Evolutionary conservation across 2,888 invertebrate genomes (phyloP).

Genomic region (Heliconius charithonia): DNA sequence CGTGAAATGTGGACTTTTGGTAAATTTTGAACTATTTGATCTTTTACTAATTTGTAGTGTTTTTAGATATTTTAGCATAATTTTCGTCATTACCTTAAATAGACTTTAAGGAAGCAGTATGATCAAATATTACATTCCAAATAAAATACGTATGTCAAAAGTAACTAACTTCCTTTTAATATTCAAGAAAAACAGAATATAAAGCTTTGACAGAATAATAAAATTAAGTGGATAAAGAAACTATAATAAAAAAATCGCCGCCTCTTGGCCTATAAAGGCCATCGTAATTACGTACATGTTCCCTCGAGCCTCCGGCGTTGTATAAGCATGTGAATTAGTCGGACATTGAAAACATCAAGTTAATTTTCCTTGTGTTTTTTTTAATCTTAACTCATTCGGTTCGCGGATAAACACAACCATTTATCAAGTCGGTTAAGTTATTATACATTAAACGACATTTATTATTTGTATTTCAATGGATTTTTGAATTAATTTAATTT

Average conservation of each 20-base stretch:
- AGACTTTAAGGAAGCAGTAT: not conserved
- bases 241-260: conserved; percentile 38
- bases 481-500: too few relatives aligned
- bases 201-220: not conserved
- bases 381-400: conserved; percentile 34
- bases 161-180: not conserved
- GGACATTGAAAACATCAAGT: conserved; percentile 40
- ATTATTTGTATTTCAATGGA: not conserved
- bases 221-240: conserved; percentile 17
- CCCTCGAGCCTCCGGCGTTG: conserved; percentile 53
- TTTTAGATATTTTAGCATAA: not conserved
- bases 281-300: conserved; percentile 68
- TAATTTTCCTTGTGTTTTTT: conserved; percentile 38
- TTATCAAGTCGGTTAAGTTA: conserved; percentile 26
- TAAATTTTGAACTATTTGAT: not conserved
- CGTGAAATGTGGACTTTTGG: not conserved
- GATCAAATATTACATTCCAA: not conserved
- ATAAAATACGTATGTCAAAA: not conserved
- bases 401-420: conserved; percentile 21
- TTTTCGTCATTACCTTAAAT: not conserved
- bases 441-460: conserved; percentile 15
- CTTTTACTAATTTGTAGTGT: not conserved
- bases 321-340: conserved; percentile 50
- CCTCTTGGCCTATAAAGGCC: conserved; percentile 60
- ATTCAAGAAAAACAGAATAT: not conserved